Evolutionary conservation across 1,140 invertebrate genomes (phyloP).

Genomic region (Protaetia brevitarsis): DNA sequence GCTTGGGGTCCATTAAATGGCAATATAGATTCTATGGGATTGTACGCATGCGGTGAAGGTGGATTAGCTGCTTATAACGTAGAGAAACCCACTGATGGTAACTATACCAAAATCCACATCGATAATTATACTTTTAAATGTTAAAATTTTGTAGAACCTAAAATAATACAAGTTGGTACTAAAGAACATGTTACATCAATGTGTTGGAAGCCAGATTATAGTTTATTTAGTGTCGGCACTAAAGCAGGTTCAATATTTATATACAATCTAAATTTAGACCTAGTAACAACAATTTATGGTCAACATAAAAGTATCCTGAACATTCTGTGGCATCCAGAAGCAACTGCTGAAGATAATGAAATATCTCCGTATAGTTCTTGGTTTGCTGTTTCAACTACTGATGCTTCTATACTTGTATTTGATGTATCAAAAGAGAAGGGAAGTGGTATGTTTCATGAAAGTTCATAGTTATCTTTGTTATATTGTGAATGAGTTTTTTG

Average conservation of each 20-base stretch:
- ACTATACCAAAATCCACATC: not conserved
- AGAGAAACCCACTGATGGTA: conserved; percentile 51
- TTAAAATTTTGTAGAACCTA: conserved; percentile 30
- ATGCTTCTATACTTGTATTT: conserved; percentile 55
- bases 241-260: conserved; percentile 53
- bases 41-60: conserved; percentile 55
- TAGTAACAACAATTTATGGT: conserved; percentile 45
- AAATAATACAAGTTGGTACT: conserved; percentile 39
- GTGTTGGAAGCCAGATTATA: conserved; percentile 62
- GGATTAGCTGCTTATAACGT: conserved; percentile 53
- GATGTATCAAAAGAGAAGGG: conserved; percentile 45
- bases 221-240: conserved; percentile 58
- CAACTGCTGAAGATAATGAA: conserved; percentile 55
- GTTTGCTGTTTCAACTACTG: conserved; percentile 61
- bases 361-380: conserved; percentile 59
- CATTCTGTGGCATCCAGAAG: conserved; percentile 68
- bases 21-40: conserved; percentile 36
- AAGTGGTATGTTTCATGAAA: not conserved
- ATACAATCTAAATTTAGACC: conserved; percentile 31
- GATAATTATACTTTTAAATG: too few relatives aligned
- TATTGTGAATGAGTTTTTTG: not conserved
- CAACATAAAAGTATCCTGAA: conserved; percentile 59
- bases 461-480: not conserved
- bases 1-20: conserved; percentile 50
- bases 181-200: conserved; percentile 53